Evolutionary conservation across 2,888 invertebrate species (phyloP), one percentile per base, ranked within the genome.

Genomic region (Asteroscopus sphinx): DNA sequence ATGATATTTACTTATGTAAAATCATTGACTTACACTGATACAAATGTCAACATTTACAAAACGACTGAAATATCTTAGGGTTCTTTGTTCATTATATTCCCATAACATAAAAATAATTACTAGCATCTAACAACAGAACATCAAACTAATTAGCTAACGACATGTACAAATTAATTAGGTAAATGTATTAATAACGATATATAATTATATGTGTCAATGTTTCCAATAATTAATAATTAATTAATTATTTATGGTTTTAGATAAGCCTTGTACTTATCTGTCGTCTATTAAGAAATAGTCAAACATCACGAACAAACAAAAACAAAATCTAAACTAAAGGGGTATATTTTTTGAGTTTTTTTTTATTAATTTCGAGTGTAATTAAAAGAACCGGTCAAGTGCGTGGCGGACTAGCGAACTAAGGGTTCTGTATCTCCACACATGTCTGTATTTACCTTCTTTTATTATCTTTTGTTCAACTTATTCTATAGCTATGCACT

Each of bases 151-250:
- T 71, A 74, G 71, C 55, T 55, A 69, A 61, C 59, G 37, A 61
- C 66, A 71, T 55, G 58, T 56, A 66, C 46, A 52, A 67, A 68
- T 75, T 71, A 73, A 73, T 71, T 75, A 75, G 59, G 37, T 48
- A 54, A 55, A 62, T 66, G 56, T 61, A 46, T 36, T 45, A 33
- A 49, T 69, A 71, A 35, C 41, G 53, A 54, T 57, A 52, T 40
- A 68, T n/a, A n/a, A n/a, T n/a, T n/a, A n/a, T 55, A 30, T 53
- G 26, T 51, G 52, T 68, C 66, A 71, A 62, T 68, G 59, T 61
- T 68, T 68, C 49, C 55, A 75, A 68, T 74, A 47, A 67, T 68
- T 74, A 39, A 67, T 58, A 4, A 25, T 9, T 28, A 9, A 28
- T 67, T 52, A 57, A 62, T 57, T 47, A 62, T 41, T n/a, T 46